phyloP scores from a whole-genome alignment of 2,113 vertebrate genomes.

The Eulemur rufifrons region DNA sequence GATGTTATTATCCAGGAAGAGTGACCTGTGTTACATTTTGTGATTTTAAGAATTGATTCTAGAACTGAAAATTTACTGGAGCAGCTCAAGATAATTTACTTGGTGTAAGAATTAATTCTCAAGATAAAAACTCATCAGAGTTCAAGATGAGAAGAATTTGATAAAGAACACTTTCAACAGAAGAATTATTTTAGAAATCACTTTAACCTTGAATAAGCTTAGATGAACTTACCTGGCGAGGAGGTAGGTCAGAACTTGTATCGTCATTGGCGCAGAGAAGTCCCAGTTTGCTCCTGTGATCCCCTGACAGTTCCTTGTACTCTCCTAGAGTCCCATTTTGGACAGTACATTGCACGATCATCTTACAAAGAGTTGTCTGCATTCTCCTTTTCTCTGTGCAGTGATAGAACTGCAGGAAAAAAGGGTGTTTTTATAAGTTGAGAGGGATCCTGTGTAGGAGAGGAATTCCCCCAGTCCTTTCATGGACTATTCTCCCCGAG shows the following conservation, averaged over 20 bases:
- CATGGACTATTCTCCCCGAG: neutral
- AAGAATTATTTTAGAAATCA: neutral
- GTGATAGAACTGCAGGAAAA: neutral
- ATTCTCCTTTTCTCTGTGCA: neutral
- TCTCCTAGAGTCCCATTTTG: neutral
- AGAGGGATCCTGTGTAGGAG: neutral
- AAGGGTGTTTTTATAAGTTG: neutral
- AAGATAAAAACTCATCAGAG: neutral
- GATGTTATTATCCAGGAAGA: neutral
- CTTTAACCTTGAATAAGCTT: neutral
- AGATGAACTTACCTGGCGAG: neutral
- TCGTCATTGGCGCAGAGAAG: neutral
- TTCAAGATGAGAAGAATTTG: neutral
- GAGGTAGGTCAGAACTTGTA: neutral
- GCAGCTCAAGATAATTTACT: neutral
- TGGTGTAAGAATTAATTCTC: neutral
- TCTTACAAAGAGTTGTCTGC: neutral
- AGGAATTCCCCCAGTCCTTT: neutral
- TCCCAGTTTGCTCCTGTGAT: neutral
- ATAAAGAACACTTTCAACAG: neutral
- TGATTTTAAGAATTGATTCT: neutral
- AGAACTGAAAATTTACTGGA: neutral
- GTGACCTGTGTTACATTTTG: neutral
- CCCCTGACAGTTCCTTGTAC: neutral
- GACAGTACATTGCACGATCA: neutral